phyloP scores from a whole-genome alignment of 1,140 invertebrate genomes.

The Mizuhopecten yessoensis region DNA sequence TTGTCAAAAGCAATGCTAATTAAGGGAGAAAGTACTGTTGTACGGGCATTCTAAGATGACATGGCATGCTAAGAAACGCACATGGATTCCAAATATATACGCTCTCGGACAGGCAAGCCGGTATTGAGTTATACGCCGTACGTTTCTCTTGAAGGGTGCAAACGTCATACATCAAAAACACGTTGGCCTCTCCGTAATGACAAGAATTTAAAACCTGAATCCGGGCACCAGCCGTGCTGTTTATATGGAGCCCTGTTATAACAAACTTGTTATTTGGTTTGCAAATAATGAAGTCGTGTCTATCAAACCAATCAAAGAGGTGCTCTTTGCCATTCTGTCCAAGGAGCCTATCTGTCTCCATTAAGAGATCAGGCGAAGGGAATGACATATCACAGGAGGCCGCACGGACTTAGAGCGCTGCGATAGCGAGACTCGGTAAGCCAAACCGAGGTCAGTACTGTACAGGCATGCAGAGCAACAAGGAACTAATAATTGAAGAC shows the following conservation, averaged over 20 bases:
- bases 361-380: not conserved
- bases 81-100: not conserved
- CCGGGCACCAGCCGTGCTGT: not conserved
- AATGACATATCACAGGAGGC: not conserved
- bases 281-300: slow-evolving; percentile 32
- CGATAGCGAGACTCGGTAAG: not conserved
- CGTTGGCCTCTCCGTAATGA: not conserved
- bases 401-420: not conserved
- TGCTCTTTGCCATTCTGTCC: slow-evolving; percentile 30
- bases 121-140: not conserved
- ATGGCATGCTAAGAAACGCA: not conserved
- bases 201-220: slow-evolving; percentile 28
- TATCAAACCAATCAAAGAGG: slow-evolving; percentile 19
- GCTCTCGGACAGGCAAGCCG: not conserved
- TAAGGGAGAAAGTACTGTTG: not conserved
- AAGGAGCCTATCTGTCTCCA: slow-evolving; percentile 5
- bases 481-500: not conserved
- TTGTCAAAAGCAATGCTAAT: not conserved
- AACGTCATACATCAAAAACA: not conserved
- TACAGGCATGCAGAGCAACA: not conserved
- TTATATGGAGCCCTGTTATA: not conserved
- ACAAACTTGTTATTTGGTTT: slow-evolving; percentile 30
- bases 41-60: not conserved
- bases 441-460: too few relatives aligned
- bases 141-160: not conserved